A percentile compares a stretch with the other conserved stretches of the same genome.
Evolutionary conservation across 2,888 invertebrate species (phyloP).

Genomic region (Pristionchus japonicus): DNA sequence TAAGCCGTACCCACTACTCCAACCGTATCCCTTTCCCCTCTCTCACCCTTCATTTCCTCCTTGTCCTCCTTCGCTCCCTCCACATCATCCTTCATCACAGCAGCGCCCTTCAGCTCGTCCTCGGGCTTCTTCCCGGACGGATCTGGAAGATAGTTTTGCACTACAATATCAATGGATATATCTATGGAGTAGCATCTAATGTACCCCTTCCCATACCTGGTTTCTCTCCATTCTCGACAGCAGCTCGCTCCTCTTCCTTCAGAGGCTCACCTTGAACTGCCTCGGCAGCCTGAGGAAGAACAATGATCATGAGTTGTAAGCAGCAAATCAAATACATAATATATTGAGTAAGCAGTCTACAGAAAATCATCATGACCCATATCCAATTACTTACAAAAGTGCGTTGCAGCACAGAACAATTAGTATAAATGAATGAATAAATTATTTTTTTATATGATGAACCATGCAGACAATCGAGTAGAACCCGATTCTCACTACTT

Average conservation of each 20-base stretch:
- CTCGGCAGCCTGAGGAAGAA: not conserved
- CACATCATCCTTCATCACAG: conserved; percentile 35
- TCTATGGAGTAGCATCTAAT: no score
- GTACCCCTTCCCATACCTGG: conserved; percentile 3
- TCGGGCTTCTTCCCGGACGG: conserved; percentile 15
- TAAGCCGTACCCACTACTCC: no score
- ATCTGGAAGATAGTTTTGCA: not conserved
- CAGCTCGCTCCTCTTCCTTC: conserved; percentile 35
- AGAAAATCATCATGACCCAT: no score
- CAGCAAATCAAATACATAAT: no score
- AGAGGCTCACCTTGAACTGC: not conserved
- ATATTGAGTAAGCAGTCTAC: no score
- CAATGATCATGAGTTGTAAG: not conserved
- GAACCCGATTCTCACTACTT: no score
- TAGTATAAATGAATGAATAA: no score
- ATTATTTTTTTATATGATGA: no score
- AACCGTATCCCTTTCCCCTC: not conserved
- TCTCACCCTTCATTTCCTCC: conserved; percentile 13
- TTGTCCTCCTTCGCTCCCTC: conserved; percentile 41
- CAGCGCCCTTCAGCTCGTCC: conserved; percentile 36
- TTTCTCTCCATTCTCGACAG: conserved; percentile 46
- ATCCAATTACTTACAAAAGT: no score
- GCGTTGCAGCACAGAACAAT: no score
- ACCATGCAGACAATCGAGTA: no score
- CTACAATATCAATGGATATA: not conserved